Conservation (phyloP, 2,113 vertebrate genomes). For the Onychostruthus taczanowskii region DNA sequence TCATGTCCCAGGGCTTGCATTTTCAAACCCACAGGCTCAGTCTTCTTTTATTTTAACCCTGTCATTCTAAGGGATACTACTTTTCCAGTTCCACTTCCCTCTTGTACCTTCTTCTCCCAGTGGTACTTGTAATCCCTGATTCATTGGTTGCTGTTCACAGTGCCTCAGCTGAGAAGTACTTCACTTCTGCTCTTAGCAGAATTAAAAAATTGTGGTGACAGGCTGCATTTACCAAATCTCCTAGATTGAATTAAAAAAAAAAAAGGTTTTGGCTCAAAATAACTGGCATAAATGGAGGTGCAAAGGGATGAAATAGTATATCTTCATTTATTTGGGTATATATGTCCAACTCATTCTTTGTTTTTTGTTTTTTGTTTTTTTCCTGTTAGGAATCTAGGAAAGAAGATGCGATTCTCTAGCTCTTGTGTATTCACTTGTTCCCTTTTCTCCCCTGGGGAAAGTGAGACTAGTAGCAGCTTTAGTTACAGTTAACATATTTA, state of each 20-base stretch:
- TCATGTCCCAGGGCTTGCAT: background rate
- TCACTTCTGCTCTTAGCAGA: background rate
- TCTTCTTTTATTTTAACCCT: background rate
- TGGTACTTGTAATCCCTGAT: background rate
- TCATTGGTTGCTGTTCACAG: background rate
- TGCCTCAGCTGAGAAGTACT: background rate
- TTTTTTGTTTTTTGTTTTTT: background rate
- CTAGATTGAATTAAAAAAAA: background rate
- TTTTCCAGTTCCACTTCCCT: background rate
- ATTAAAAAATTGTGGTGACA: background rate
- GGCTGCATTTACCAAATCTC: background rate
- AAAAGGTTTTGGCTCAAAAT: background rate
- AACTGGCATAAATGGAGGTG: background rate
- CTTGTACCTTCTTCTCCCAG: background rate
- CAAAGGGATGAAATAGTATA: background rate
- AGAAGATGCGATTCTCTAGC: background rate
- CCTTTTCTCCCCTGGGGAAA: background rate
- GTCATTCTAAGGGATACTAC: background rate
- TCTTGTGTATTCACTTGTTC: background rate
- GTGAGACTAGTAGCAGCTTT: background rate
- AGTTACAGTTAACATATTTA: slow-evolving; percentile 48
- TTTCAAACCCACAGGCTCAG: background rate
- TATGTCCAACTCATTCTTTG: background rate
- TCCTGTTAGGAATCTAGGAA: background rate
- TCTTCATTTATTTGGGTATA: background rate